Base-by-base conservation (phyloP, 1,140 invertebrate genomes). In the Penaeus chinensis region DNA sequence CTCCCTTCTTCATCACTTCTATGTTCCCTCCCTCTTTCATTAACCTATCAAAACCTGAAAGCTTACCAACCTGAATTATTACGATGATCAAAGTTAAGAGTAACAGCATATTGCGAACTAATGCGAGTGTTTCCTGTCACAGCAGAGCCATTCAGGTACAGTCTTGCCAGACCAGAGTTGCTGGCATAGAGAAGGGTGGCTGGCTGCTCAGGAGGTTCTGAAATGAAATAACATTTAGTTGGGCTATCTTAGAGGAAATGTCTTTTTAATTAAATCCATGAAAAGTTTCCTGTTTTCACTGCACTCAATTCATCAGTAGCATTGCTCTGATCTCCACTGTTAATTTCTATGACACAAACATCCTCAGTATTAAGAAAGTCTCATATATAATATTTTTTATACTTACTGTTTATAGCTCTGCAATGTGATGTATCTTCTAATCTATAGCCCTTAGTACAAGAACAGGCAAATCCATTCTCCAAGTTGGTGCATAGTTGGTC, bases 401-500 rank as follows among this genome's bases (percentile, higher is more conserved):
- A 91, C 92, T 93, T 92, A 96, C 95, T 94, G 93, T 96, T 96
- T 47, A 95, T 92, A 42, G 95, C 95, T 71, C 91, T 91, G 92
- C 95, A 96, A 79, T 93, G 92, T 22, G 92, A 93, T 32, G 91
- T 92, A 20, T 90, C 92, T 54, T 91, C 91, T 86, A 94, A 93
- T 84, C 92, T 91, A 92, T 97, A 98, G 2, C 96, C 96, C 13
- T 94, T 91, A 3, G 94, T 94, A 93, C 97, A 97, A 71, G 93
- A 93, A 92, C 97, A 98, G 32, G 93, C 92, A 92, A 94, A 97
- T 63, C 94, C 95, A 71, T 96, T 95, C 13, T 93, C 92, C 18
- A 94, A 94, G 92, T 97, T 97, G 85, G 92, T 93, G 92, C 97
- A 98, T 27, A 93, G 90, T 92, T 98, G 97, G 91, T 96, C 95